Percentiles rank a stretch among this genome's conserved stretches.
Conservation (phyloP, 1,140 invertebrate species). For the Ridgeia piscesae region DNA sequence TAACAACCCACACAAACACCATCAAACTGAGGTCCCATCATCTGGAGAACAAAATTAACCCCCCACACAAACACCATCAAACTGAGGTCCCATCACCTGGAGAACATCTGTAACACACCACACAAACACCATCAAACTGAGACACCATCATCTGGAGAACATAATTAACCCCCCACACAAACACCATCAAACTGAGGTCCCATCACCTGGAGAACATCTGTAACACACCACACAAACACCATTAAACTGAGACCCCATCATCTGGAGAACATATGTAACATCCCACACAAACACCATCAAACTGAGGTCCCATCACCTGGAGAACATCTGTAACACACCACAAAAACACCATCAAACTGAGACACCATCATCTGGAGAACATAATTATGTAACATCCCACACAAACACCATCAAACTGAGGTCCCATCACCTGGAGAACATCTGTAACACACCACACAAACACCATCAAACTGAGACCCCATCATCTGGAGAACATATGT, state of each 20-base stretch:
- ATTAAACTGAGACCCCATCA: not conserved
- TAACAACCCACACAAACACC: constrained; percentile 20
- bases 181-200: not conserved
- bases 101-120: not conserved
- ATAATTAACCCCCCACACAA: not conserved
- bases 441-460: not conserved
- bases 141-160: not conserved
- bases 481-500: not conserved
- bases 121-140: not conserved
- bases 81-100: not conserved
- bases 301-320: not conserved
- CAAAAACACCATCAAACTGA: not conserved
- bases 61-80: not conserved
- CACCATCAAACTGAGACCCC: not conserved
- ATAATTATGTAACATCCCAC: not conserved
- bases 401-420: not conserved
- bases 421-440: not conserved
- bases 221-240: not conserved
- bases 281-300: not conserved
- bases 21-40: not conserved
- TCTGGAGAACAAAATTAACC: not conserved
- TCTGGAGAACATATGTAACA: not conserved
- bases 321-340: not conserved
- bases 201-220: not conserved
- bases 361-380: not conserved